phyloP scores from a whole-genome alignment of 2,113 vertebrate genomes.

The Mesembrinibis cayennensis region DNA sequence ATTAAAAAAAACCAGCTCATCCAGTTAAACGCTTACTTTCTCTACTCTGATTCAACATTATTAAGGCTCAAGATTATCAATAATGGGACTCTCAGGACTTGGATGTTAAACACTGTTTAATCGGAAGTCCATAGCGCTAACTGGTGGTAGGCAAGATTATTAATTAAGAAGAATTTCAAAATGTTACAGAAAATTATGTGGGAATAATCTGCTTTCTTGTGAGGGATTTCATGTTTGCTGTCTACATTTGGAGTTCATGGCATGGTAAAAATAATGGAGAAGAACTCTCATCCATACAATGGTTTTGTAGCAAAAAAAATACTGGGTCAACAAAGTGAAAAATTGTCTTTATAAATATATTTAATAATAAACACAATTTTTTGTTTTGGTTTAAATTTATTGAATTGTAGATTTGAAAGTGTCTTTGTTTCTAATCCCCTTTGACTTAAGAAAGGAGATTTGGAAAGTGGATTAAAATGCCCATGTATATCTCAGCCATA shows the following conservation, averaged over 20 bases:
- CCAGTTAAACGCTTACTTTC: neutral
- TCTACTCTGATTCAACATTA: neutral
- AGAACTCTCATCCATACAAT: neutral
- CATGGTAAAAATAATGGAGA: neutral
- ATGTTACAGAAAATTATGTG: neutral
- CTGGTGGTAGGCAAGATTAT: neutral
- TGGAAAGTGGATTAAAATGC: neutral
- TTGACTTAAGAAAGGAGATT: neutral
- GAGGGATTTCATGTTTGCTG: neutral
- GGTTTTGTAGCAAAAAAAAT: neutral
- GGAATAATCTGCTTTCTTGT: neutral
- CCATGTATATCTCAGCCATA: neutral
- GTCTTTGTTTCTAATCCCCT: neutral
- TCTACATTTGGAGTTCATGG: neutral
- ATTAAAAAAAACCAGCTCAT: neutral
- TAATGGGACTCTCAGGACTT: neutral
- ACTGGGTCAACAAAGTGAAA: neutral
- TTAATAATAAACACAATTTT: neutral
- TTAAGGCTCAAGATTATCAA: neutral
- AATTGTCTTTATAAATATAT: neutral
- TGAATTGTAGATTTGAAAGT: neutral
- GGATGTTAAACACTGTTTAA: neutral
- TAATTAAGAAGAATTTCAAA: neutral
- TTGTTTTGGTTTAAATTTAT: neutral
- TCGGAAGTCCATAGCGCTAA: neutral